A percentile compares a stretch with the other conserved stretches of the same genome.
Conservation (phyloP, 2,797 vertebrate genomes). For the Lerista edwardsae region DNA sequence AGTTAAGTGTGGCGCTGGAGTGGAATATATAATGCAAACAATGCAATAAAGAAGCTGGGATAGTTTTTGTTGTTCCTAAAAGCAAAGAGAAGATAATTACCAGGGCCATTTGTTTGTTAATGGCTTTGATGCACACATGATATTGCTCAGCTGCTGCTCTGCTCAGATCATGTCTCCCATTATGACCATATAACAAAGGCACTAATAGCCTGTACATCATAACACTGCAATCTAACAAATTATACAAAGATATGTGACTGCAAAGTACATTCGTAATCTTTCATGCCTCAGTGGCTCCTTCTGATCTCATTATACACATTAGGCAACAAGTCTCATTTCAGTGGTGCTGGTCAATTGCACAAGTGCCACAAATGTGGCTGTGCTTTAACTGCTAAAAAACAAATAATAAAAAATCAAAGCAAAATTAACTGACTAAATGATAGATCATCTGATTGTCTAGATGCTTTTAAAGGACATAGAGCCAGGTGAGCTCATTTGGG, state of each 20-base stretch:
- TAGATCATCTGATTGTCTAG: not conserved
- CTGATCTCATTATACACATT: not conserved
- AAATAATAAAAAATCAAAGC: not conserved
- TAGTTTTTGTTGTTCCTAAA: constrained; percentile 46
- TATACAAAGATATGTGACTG: constrained; percentile 32
- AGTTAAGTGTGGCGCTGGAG: not conserved
- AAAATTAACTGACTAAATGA: not conserved
- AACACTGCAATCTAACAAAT: constrained; percentile 58
- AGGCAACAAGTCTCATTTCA: not conserved
- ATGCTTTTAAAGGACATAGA: not conserved
- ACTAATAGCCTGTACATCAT: constrained; percentile 51
- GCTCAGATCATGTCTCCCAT: constrained; percentile 47
- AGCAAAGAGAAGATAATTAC: constrained; percentile 54
- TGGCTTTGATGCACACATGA: constrained; percentile 44
- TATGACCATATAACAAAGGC: constrained; percentile 48
- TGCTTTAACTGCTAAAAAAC: not conserved
- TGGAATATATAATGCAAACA: constrained; percentile 46
- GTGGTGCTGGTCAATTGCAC: not conserved
- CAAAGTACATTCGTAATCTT: constrained; percentile 30
- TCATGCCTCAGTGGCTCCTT: constrained; percentile 3
- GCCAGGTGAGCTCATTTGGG: not conserved
- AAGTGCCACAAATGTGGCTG: not conserved
- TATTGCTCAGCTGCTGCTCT: constrained; percentile 53
- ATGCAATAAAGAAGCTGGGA: constrained; percentile 5
- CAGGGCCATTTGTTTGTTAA: constrained; percentile 63